phyloP scores from a whole-genome alignment of 2,113 vertebrate genomes.

The Cebus imitator region DNA sequence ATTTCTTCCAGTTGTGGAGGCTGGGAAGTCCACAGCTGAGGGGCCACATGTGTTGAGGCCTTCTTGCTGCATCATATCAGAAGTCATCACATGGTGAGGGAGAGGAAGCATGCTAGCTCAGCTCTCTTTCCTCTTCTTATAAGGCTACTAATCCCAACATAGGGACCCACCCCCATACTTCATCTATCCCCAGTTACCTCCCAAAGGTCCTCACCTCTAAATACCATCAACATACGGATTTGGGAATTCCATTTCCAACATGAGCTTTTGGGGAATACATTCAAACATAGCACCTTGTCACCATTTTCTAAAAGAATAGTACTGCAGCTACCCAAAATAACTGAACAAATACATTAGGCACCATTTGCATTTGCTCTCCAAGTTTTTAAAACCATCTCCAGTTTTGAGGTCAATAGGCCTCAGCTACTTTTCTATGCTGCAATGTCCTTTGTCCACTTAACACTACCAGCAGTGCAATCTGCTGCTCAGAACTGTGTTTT shows the following conservation, averaged over 20 bases:
- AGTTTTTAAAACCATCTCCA: background rate
- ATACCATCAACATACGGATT: background rate
- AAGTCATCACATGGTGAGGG: background rate
- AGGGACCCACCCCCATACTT: background rate
- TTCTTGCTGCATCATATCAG: background rate
- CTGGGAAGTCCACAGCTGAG: no score
- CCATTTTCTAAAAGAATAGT: background rate
- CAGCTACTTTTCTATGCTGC: background rate
- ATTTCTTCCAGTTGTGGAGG: background rate
- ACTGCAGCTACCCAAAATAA: background rate
- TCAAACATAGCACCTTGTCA: background rate
- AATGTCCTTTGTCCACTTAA: no score
- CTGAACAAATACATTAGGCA: background rate
- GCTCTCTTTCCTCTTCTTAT: background rate
- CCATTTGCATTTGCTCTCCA: background rate
- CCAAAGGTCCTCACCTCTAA: background rate
- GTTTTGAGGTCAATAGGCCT: background rate
- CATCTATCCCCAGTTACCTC: background rate
- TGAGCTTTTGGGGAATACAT: background rate
- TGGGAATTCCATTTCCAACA: background rate
- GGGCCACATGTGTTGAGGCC: background rate
- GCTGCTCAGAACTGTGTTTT: background rate
- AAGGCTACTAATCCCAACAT: background rate
- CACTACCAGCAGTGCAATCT: background rate
- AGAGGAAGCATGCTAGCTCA: background rate